Evolutionary conservation across 2,888 invertebrate species (phyloP).

Genomic region (Sinhomidia bicolor): DNA sequence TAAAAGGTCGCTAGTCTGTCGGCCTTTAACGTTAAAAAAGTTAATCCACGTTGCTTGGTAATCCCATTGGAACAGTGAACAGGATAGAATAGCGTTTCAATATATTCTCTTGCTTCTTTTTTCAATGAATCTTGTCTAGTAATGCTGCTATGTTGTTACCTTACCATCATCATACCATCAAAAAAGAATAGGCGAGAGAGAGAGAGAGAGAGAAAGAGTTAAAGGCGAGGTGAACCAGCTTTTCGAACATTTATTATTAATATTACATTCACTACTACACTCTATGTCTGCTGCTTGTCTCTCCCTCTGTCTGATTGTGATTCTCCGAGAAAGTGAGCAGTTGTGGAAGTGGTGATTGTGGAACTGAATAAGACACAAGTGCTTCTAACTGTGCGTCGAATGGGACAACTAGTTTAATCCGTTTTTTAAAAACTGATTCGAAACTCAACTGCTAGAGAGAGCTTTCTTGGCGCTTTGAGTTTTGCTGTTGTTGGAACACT

Average conservation of each 20-base stretch:
- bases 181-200: not conserved
- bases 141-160: too few relatives aligned
- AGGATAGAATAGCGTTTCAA: not conserved
- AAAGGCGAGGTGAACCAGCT: not conserved
- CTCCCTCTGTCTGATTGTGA: not conserved
- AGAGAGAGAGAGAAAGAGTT: not conserved
- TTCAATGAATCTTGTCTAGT: not conserved
- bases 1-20: conserved; percentile 15
- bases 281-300: too few relatives aligned
- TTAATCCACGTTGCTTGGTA: not conserved
- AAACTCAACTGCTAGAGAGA: not conserved
- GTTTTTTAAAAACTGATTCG: not conserved
- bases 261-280: not conserved
- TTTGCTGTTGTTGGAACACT: not conserved
- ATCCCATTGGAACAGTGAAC: too few relatives aligned
- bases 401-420: not conserved
- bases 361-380: not conserved
- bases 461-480: not conserved
- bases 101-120: not conserved
- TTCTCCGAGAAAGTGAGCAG: not conserved
- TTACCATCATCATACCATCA: too few relatives aligned
- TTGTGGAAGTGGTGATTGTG: not conserved
- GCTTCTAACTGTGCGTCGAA: not conserved
- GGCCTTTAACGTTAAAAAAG: not conserved
- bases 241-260: conserved; percentile 3